Evolutionary conservation across 2,888 invertebrate species (phyloP).

Genomic region (Chaetogeoica ovagalla): DNA sequence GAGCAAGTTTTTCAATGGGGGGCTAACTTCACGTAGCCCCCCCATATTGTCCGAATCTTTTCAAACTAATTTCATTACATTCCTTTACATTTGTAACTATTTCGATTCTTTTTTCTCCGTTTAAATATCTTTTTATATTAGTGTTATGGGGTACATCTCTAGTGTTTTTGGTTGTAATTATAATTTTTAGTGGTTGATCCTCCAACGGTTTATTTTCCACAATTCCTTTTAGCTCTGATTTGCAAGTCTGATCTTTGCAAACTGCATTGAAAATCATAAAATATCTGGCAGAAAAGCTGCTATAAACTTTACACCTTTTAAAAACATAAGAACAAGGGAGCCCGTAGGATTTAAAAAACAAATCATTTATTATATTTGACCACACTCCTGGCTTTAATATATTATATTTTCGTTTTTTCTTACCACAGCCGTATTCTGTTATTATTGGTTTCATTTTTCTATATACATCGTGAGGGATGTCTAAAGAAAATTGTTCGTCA

Average conservation of each 20-base stretch:
- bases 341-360: background rate
- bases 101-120: background rate
- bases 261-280: background rate
- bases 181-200: background rate
- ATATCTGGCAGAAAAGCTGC: background rate
- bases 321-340: background rate
- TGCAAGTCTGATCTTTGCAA: background rate
- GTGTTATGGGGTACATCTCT: background rate
- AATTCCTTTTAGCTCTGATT: background rate
- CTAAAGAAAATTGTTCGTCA: background rate
- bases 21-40: no score
- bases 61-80: no score
- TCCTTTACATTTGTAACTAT: no score
- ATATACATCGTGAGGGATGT: background rate
- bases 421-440: background rate
- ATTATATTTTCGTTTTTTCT: background rate
- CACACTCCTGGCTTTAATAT: background rate
- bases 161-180: background rate
- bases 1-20: no score
- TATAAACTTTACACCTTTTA: slow-evolving; percentile 4
- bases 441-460: slow-evolving; percentile 5
- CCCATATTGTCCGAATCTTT: no score
- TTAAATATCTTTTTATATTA: background rate
- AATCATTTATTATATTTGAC: background rate
- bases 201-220: background rate